Conservation (phyloP, 2,888 invertebrate species). For the Chaetoderma sp. region DNA sequence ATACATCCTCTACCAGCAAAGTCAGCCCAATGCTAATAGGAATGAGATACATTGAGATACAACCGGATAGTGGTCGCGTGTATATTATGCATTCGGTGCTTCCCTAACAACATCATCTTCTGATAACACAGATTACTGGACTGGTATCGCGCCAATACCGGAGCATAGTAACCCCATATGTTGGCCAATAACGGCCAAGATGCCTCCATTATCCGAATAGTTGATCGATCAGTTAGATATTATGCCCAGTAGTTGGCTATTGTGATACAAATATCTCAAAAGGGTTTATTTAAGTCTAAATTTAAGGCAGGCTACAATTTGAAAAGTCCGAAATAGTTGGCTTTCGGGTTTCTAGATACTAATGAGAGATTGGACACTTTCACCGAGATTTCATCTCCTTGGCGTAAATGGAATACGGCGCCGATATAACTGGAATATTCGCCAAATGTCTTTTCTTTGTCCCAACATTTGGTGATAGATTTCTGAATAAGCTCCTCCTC, state of each 20-base stretch:
- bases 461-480: conserved; percentile 59
- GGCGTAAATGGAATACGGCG: conserved; percentile 57
- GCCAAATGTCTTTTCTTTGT: conserved; percentile 52
- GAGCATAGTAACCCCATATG: too few species aligned
- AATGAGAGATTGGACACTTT: conserved; percentile 59
- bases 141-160: too few species aligned
- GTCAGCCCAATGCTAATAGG: too few species aligned
- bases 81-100: too few species aligned
- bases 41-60: too few species aligned
- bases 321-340: conserved; percentile 60
- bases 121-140: too few species aligned
- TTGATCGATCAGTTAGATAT: background rate
- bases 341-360: conserved; percentile 52
- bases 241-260: background rate
- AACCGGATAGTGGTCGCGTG: too few species aligned
- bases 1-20: too few species aligned
- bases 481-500: conserved; percentile 59
- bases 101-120: too few species aligned
- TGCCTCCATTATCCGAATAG: background rate
- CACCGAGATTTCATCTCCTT: conserved; percentile 58
- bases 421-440: conserved; percentile 63
- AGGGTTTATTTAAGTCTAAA: too few species aligned
- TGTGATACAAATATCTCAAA: background rate
- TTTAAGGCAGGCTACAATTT: too few species aligned
- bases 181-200: too few species aligned